phyloP scores from a whole-genome alignment of 2,113 vertebrate species.

The Clinocottus analis region DNA sequence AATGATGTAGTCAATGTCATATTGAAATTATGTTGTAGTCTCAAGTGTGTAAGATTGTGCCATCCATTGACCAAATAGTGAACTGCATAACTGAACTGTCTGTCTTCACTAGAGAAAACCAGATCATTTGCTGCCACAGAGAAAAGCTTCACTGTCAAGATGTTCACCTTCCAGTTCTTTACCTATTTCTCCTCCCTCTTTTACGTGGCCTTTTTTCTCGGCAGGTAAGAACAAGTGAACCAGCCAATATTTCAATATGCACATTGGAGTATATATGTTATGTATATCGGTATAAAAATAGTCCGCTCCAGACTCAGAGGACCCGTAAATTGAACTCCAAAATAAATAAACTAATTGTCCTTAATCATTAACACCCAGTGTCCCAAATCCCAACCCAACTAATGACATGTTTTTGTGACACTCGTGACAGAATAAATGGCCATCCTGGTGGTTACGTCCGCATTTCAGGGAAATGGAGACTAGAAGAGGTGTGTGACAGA shows the following conservation, averaged over 20 bases:
- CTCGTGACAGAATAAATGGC: slow-evolving; percentile 90
- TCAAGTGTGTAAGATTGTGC: slow-evolving; percentile 35
- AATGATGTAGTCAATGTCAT: background rate
- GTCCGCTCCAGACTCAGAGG: background rate
- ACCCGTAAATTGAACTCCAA: background rate
- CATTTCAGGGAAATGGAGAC: slow-evolving; percentile 90
- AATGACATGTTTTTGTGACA: slow-evolving; percentile 6
- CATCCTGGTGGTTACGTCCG: slow-evolving; percentile 90
- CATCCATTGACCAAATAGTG: slow-evolving; percentile 36
- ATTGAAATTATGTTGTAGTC: background rate
- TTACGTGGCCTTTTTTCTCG: slow-evolving; percentile 95
- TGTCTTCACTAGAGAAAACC: slow-evolving; percentile 86
- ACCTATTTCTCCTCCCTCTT: slow-evolving; percentile 94
- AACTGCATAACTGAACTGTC: slow-evolving; percentile 73
- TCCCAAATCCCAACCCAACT: background rate
- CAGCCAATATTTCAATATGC: background rate
- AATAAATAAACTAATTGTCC: background rate
- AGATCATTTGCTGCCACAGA: slow-evolving; percentile 87
- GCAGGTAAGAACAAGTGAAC: slow-evolving; percentile 83
- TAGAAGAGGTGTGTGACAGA: slow-evolving; percentile 89
- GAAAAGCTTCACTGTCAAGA: slow-evolving; percentile 90
- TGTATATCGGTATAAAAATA: background rate
- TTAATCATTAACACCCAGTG: background rate
- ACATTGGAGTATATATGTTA: background rate
- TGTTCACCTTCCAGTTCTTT: slow-evolving; percentile 97